Conservation (phyloP, 2,113 vertebrate genomes). For the Camelus bactrianus region DNA sequence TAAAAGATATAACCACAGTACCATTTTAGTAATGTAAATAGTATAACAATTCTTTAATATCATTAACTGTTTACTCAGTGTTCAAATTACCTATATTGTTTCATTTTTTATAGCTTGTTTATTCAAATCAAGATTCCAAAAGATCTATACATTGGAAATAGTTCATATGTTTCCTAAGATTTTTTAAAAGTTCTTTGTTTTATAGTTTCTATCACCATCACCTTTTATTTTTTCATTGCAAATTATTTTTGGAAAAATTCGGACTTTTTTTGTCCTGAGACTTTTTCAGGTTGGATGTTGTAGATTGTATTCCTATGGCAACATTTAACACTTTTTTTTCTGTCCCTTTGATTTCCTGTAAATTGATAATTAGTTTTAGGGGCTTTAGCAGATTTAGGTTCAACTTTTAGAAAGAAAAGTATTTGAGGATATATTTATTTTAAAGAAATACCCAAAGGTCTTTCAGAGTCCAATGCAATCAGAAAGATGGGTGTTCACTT, state of each 20-base stretch:
- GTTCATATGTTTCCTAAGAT: not conserved
- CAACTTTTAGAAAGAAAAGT: not conserved
- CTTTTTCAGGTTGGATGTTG: not conserved
- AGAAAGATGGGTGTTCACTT: not conserved
- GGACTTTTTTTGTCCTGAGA: not conserved
- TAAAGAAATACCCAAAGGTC: not conserved
- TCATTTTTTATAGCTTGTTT: not conserved
- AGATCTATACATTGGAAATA: not conserved
- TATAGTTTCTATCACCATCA: not conserved
- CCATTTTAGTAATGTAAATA: slow-evolving; percentile 1
- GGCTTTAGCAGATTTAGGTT: not conserved
- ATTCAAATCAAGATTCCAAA: not conserved
- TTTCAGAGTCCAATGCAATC: not conserved
- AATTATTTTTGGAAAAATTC: not conserved
- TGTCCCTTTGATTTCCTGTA: not conserved
- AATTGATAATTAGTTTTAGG: not conserved
- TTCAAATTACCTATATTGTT: not conserved
- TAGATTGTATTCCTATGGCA: not conserved
- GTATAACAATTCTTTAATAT: not conserved
- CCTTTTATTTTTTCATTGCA: not conserved
- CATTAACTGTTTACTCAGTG: slow-evolving; percentile 2
- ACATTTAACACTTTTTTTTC: slow-evolving; percentile 5
- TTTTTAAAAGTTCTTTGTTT: not conserved
- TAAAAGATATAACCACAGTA: not conserved
- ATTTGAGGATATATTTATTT: not conserved